Conservation (phyloP, 2,888 invertebrate species). For the Candidula unifasciata region DNA sequence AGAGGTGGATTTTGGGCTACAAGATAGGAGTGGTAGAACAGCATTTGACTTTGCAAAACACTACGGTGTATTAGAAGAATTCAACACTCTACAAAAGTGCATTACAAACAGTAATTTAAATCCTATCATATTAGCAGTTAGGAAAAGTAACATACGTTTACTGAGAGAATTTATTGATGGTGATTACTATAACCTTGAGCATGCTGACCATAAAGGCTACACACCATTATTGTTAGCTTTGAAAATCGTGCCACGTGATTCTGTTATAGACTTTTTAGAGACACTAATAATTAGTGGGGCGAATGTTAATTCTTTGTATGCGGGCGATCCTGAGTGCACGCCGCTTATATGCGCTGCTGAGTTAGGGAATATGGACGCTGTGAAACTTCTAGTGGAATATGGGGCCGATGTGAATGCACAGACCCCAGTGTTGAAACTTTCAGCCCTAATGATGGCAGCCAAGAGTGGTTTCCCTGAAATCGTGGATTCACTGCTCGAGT, state of each 20-base stretch:
- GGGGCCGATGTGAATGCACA: constrained; percentile 21
- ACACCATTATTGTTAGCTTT: constrained; percentile 37
- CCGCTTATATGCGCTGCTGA: constrained; percentile 25
- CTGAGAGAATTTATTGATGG: constrained; percentile 26
- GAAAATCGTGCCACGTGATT: neutral
- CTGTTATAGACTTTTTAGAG: constrained; percentile 14
- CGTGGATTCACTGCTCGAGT: constrained; percentile 1
- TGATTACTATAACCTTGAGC: neutral
- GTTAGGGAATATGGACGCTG: constrained; percentile 7
- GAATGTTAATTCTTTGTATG: neutral
- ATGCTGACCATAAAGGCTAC: neutral
- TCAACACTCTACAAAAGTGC: constrained; percentile 7
- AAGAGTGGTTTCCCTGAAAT: neutral
- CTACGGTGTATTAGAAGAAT: constrained; percentile 25
- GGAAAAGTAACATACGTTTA: constrained; percentile 18
- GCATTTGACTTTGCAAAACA: constrained; percentile 37
- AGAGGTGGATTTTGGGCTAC: neutral
- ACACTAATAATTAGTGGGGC: constrained; percentile 25
- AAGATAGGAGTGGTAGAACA: constrained; percentile 24
- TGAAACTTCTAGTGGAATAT: constrained; percentile 28
- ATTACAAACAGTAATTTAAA: neutral
- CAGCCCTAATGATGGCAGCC: constrained; percentile 38
- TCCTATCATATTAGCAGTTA: constrained; percentile 16
- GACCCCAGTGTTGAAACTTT: neutral
- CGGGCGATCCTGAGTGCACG: neutral